Base-by-base conservation (phyloP, 2,888 invertebrate species). In the Cenopis cana region DNA sequence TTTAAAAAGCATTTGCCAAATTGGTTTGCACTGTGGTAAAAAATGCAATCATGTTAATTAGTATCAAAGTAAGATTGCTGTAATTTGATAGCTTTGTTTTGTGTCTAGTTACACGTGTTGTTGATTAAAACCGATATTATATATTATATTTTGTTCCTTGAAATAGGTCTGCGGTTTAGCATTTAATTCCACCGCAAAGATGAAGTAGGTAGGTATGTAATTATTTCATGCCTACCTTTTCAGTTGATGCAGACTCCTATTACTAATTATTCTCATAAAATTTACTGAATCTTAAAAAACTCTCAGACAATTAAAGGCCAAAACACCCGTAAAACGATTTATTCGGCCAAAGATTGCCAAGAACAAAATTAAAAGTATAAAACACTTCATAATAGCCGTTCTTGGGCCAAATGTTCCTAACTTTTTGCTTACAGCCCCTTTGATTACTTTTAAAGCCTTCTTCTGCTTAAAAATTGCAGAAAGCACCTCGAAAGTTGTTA, bases 401-500 rank as follows among this genome's bases (percentile, higher is more conserved):
- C 77, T 75, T 77, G 80, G 75, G 87, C 87, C 84, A 90, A 91
- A 89, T 86, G 88, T 85, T 86, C 82, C 83, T 81, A 85, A 87
- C 83, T 85, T 83, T 84, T 76, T 82, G 78, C 84, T 85, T 84
- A 81, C 79, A 81, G 79, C 82, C 87, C 85, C 88, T 86, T 85
- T 89, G 90, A 92, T 91, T 92, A 90, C 89, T 85, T 91, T 89
- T 88, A 88, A 90, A 86, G 85, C 85, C 84, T 89, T 86, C 87
- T 84, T 76, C 76, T 79, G 81, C 82, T 87, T 87, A 84, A 85
- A 86, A 88, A 87, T 83, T 81, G 84, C 85, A 83, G 80, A 85
- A 85, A 85, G 85, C 86, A 87, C 85, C 82, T 81, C 76, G 75
- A 78, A 80, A 84, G 81, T 83, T 84, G 80, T 83, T 83, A 82